A percentile compares a stretch with the other conserved stretches of the same genome.
Evolutionary conservation across 1,140 invertebrate genomes (phyloP).

Genomic region (Drosophila elegans): DNA sequence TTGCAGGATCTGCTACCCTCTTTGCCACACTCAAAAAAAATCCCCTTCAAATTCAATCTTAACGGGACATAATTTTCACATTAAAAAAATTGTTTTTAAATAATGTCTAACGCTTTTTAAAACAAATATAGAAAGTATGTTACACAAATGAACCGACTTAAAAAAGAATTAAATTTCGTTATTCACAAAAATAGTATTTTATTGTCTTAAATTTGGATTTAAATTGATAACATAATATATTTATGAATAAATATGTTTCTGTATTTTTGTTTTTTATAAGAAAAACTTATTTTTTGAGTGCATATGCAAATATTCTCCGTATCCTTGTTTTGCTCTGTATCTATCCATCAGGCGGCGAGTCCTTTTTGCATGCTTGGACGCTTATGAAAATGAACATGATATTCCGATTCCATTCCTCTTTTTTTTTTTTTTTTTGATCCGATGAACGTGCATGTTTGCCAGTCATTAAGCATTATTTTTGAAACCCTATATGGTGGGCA

Average conservation of each 20-base stretch:
- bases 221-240: background rate
- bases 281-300: background rate
- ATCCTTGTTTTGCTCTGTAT: slow-evolving; percentile 8
- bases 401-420: slow-evolving; percentile 63
- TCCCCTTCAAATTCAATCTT: no score
- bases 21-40: background rate
- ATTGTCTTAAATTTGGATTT: background rate
- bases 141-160: no score
- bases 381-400: slow-evolving; percentile 77
- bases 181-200: background rate
- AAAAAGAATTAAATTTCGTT: background rate
- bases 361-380: slow-evolving; percentile 69
- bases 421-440: slow-evolving; percentile 6
- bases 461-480: slow-evolving; percentile 41
- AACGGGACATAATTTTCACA: no score
- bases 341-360: slow-evolving; percentile 13
- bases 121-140: no score
- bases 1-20: slow-evolving; percentile 24
- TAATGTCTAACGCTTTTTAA: no score
- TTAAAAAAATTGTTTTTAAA: no score
- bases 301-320: slow-evolving; percentile 66
- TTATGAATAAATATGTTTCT: no score
- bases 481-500: slow-evolving; percentile 3
- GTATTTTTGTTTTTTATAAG: background rate
- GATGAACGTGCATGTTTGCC: slow-evolving; percentile 66